Conservation (phyloP, 2,888 invertebrate species). For the Scelioninae gen. 2 region DNA sequence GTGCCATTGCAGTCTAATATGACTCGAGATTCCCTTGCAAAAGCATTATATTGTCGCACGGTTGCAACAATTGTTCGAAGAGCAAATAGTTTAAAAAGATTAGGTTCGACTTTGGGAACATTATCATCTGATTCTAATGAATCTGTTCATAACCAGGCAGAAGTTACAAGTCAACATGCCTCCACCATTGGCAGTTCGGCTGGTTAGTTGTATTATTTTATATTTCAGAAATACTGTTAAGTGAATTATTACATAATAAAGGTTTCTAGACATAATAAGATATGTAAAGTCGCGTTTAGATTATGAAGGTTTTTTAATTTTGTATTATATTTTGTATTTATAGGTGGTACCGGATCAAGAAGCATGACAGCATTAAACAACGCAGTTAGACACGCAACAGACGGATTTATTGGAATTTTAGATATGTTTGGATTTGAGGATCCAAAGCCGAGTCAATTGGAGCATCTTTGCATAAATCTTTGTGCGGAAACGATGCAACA, state of each 20-base stretch:
- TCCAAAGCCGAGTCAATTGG: slow-evolving; percentile 91
- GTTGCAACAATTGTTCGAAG: slow-evolving; percentile 95
- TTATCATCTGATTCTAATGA: slow-evolving; percentile 94
- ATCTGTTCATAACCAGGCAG: slow-evolving; percentile 91
- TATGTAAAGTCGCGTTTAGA: too few species aligned
- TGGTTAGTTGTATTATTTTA: slow-evolving; percentile 63
- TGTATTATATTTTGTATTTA: neutral
- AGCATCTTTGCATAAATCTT: slow-evolving; percentile 95
- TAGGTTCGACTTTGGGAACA: slow-evolving; percentile 88
- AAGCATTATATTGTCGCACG: slow-evolving; percentile 94
- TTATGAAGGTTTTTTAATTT: neutral
- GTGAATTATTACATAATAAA: too few species aligned
- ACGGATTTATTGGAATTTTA: slow-evolving; percentile 95
- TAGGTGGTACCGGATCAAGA: slow-evolving; percentile 84
- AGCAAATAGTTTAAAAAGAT: slow-evolving; percentile 92
- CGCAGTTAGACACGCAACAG: slow-evolving; percentile 93
- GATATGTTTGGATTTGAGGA: slow-evolving; percentile 99
- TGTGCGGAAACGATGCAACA: slow-evolving; percentile 99
- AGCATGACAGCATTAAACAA: slow-evolving; percentile 95
- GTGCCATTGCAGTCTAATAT: slow-evolving; percentile 85
- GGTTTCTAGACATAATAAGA: too few species aligned
- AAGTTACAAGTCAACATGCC: slow-evolving; percentile 89
- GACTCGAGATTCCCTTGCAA: slow-evolving; percentile 92
- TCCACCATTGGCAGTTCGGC: slow-evolving; percentile 83
- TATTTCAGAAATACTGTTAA: too few species aligned